These are phyloP conservation scores for Labeo rohita DNA, from an alignment of 2,113 vertebrate genomes.

Conservation along the genomic window DNA sequence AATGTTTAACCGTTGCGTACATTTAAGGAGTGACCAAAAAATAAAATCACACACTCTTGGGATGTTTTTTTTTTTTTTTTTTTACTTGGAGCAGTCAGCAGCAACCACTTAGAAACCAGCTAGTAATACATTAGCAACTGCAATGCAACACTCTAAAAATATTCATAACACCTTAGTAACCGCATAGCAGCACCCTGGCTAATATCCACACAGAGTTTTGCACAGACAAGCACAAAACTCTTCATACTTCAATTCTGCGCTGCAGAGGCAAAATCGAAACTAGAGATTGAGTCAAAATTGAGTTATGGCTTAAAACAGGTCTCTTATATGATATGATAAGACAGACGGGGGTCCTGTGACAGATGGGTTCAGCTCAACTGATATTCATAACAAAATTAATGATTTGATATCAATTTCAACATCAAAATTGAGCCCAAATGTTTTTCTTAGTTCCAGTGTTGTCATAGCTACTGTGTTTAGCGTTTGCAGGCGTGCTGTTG, in stretches of 20 bases:
- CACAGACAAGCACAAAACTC: not conserved
- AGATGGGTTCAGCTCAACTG: not conserved
- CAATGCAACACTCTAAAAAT: slow-evolving; percentile 1
- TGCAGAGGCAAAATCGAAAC: not conserved
- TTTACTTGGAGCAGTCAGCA: too few relatives aligned
- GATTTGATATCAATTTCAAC: not conserved
- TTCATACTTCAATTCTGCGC: not conserved
- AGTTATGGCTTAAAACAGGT: not conserved
- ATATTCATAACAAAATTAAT: not conserved
- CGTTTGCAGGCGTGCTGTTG: not conserved
- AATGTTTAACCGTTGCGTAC: not conserved
- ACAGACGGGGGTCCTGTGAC: not conserved
- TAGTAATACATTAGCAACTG: not conserved
- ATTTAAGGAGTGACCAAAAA: not conserved
- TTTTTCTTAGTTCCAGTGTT: not conserved
- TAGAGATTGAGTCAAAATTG: not conserved
- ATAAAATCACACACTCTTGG: too few relatives aligned
- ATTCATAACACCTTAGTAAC: slow-evolving; percentile 1
- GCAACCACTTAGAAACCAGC: not conserved
- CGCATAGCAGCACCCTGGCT: not conserved
- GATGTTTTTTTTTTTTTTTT: too few relatives aligned
- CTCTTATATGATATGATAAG: not conserved
- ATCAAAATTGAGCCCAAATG: not conserved
- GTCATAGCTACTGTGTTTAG: not conserved
- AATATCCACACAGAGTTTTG: not conserved